Conservation (phyloP, 2,113 vertebrate genomes). For the Harpagus bidentatus region DNA sequence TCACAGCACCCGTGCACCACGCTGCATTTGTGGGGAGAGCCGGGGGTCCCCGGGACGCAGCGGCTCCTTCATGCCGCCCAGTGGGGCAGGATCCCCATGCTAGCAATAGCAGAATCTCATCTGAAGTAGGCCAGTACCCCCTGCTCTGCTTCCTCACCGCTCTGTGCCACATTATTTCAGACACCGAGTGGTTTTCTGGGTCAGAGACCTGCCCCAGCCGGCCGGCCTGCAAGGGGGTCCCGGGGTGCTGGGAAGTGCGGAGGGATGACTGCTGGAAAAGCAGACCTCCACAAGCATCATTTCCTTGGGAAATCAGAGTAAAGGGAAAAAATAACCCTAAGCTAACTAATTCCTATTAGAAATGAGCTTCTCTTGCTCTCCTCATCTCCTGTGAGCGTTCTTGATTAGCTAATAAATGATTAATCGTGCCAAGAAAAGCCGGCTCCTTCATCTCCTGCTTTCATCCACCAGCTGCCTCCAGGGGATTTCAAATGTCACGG, state of each 20-base stretch:
- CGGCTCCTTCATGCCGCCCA: not conserved
- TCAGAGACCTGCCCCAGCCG: not conserved
- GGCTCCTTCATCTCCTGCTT: slow-evolving; percentile 38
- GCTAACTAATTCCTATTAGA: slow-evolving; percentile 65
- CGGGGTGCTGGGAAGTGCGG: not conserved
- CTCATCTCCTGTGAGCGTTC: slow-evolving; percentile 34
- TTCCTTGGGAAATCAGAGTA: slow-evolving; percentile 29
- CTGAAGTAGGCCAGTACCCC: not conserved
- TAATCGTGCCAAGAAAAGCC: slow-evolving; percentile 42
- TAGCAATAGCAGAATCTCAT: not conserved
- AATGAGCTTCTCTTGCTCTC: not conserved
- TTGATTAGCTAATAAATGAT: slow-evolving; percentile 67
- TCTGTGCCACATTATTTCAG: accelerated
- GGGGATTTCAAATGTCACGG: slow-evolving; percentile 1
- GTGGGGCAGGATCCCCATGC: not conserved
- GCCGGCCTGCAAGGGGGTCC: accelerated
- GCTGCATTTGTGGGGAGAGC: not conserved
- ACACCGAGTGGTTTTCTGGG: not conserved
- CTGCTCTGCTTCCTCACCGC: not conserved
- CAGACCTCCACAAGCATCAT: not conserved
- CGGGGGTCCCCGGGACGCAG: accelerated
- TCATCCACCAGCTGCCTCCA: slow-evolving; percentile 35
- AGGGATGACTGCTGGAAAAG: not conserved
- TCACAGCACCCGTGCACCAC: accelerated
- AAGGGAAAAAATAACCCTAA: not conserved